Conservation (phyloP, 2,113 vertebrate species). For the Ardeotis arabs region DNA sequence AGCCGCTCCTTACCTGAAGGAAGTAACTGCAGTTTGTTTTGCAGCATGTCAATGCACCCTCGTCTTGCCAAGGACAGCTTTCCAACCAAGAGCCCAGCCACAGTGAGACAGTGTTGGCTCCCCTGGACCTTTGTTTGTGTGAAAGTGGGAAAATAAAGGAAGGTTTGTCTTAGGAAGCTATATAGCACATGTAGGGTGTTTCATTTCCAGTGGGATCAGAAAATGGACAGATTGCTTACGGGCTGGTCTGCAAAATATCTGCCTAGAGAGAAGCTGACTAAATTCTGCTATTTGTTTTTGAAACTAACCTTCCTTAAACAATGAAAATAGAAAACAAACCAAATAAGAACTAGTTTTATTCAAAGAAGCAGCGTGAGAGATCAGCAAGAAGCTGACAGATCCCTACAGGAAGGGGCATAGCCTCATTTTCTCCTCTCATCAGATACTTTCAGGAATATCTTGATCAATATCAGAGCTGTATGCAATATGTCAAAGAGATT, state of each 20-base stretch:
- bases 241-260: neutral
- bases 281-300: neutral
- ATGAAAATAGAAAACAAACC: neutral
- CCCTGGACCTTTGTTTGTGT: neutral
- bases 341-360: neutral
- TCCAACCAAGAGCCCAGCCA: accelerated
- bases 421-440: neutral
- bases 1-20: too few species aligned
- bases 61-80: neutral
- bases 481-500: neutral
- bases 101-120: neutral
- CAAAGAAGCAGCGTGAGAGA: neutral
- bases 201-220: neutral
- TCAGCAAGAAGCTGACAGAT: neutral
- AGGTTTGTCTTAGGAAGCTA: neutral
- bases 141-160: neutral
- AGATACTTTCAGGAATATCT: neutral
- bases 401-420: neutral
- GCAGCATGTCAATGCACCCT: neutral
- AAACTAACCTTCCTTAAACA: neutral
- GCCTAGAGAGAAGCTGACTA: neutral
- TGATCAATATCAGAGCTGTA: constrained; percentile 2
- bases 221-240: neutral
- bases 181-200: neutral
- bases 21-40: accelerated